phyloP scores from a whole-genome alignment of 2,888 invertebrate species.

The Nephrotoma appendiculata region DNA sequence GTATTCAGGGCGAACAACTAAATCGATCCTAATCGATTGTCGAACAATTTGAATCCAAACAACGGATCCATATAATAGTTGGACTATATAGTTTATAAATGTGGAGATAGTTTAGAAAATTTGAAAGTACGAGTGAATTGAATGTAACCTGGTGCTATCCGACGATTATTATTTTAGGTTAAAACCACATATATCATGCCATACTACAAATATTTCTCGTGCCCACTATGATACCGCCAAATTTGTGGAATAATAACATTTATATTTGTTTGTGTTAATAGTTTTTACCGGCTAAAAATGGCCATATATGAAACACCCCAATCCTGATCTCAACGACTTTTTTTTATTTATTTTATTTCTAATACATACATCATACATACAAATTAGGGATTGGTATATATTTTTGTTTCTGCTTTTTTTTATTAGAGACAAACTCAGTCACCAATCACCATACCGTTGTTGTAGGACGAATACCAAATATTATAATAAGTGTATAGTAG shows the following conservation, averaged over 20 bases:
- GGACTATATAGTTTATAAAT: too few relatives aligned
- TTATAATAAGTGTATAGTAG: background rate
- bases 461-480: background rate
- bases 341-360: background rate
- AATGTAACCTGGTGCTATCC: too few relatives aligned
- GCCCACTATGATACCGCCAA: background rate
- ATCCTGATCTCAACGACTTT: background rate
- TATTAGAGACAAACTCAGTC: background rate
- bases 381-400: background rate
- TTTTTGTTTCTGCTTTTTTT: background rate
- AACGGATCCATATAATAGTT: too few relatives aligned
- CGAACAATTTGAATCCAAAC: too few relatives aligned
- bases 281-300: background rate
- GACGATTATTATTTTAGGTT: too few relatives aligned
- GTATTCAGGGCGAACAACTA: too few relatives aligned
- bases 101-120: too few relatives aligned
- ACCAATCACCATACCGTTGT: background rate
- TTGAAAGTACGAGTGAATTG: too few relatives aligned
- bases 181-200: too few relatives aligned
- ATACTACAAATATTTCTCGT: background rate
- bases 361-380: background rate
- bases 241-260: background rate
- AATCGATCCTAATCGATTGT: too few relatives aligned
- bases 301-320: background rate
- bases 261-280: background rate